A percentile compares a stretch with the other conserved stretches of the same genome.
Evolutionary conservation across 2,888 invertebrate species (phyloP).

Genomic region (Agapostemon virescens): DNA sequence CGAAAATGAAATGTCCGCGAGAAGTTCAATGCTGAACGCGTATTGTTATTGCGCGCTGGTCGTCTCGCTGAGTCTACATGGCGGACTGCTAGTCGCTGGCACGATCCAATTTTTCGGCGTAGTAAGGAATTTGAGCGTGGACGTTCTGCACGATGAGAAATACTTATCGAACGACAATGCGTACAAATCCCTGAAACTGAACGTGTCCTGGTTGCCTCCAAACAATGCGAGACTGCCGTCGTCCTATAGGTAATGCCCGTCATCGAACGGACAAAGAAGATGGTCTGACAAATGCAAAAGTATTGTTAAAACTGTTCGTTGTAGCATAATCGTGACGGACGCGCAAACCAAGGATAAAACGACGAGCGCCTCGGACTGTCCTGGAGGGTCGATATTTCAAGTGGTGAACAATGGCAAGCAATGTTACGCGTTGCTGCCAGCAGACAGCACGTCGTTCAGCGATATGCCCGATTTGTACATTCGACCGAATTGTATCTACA

Average conservation of each 20-base stretch:
- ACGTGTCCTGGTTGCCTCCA: conserved; percentile 73
- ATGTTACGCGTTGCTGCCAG: conserved; percentile 68
- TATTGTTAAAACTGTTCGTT: conserved; percentile 18
- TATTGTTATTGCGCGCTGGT: conserved; percentile 9
- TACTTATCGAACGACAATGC: conserved; percentile 36
- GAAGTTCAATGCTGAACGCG: conserved; percentile 24
- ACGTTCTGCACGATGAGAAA: conserved; percentile 60
- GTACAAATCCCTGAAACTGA: conserved; percentile 65
- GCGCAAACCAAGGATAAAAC: conserved; percentile 40
- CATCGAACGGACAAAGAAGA: neutral
- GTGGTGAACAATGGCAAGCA: conserved; percentile 61
- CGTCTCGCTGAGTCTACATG: conserved; percentile 5
- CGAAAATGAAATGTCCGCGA: conserved; percentile 67
- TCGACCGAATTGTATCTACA: conserved; percentile 72
- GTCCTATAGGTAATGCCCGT: conserved; percentile 72
- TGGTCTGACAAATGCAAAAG: neutral
- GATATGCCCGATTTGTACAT: conserved; percentile 71
- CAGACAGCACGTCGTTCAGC: conserved; percentile 61
- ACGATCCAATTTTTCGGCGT: conserved; percentile 38
- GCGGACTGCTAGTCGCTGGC: conserved; percentile 11
- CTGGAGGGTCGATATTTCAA: conserved; percentile 69
- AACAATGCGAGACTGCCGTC: conserved; percentile 57
- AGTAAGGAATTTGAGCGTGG: conserved; percentile 67
- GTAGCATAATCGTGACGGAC: conserved; percentile 70
- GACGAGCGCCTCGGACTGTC: conserved; percentile 57